Conservation (phyloP, 1,140 invertebrate genomes). For the Periplaneta americana region DNA sequence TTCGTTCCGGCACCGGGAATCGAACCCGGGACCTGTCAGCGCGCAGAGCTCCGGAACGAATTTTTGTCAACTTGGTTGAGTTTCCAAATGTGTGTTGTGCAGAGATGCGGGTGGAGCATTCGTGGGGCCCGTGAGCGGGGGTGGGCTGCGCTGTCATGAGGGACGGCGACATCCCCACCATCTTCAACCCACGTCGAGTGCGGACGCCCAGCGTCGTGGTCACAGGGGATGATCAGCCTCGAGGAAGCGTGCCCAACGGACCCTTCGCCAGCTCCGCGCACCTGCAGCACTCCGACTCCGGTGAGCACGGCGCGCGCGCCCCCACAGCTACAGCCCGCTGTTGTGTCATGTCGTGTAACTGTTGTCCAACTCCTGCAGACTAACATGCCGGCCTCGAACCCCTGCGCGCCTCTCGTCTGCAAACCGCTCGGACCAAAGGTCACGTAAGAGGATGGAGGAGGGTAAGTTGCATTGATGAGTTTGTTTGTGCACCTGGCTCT, state of each 20-base stretch:
- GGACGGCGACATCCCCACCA: constrained; percentile 65
- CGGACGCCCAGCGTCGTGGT: constrained; percentile 64
- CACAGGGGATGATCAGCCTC: constrained; percentile 48
- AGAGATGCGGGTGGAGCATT: not conserved
- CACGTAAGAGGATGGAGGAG: not conserved
- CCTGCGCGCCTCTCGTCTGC: not conserved
- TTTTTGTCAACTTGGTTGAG: too few species aligned
- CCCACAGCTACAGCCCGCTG: too few species aligned
- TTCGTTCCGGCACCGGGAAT: too few species aligned
- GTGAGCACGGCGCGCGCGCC: constrained; percentile 21
- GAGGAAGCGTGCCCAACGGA: constrained; percentile 44
- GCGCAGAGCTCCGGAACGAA: too few species aligned
- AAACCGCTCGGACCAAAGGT: not conserved
- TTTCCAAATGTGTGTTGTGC: too few species aligned
- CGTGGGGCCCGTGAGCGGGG: not conserved
- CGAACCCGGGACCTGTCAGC: too few species aligned
- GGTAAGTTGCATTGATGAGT: too few species aligned
- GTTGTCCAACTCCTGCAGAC: not conserved
- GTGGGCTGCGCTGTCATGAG: constrained; percentile 24
- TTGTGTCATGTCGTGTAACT: too few species aligned
- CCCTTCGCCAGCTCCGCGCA: constrained; percentile 39
- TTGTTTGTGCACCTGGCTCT: too few species aligned
- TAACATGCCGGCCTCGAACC: not conserved
- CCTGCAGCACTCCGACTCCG: constrained; percentile 49
- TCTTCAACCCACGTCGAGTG: constrained; percentile 66